phyloP scores from a whole-genome alignment of 2,113 vertebrate species.

The Pandion haliaetus region DNA sequence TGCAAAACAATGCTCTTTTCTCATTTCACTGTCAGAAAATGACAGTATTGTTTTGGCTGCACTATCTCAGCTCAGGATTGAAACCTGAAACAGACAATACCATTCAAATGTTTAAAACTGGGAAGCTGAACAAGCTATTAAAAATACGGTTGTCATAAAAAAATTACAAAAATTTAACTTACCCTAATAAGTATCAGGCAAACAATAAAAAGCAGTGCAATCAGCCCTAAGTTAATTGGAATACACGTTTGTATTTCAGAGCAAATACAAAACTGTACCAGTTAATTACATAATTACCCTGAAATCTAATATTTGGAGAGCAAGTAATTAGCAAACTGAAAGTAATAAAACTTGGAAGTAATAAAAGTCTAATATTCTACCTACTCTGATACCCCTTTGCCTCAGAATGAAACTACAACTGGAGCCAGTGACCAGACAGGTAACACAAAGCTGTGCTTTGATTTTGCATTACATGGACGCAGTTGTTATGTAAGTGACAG shows the following conservation, averaged over 20 bases:
- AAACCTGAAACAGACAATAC: not conserved
- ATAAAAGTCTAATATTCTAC: not conserved
- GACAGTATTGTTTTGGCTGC: not conserved
- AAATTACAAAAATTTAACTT: not conserved
- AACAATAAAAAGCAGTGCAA: not conserved
- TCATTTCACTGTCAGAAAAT: not conserved
- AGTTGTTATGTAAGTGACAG: not conserved
- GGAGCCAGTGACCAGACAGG: not conserved
- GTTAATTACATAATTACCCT: not conserved
- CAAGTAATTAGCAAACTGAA: not conserved
- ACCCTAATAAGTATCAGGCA: not conserved
- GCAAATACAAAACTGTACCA: not conserved
- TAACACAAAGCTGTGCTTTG: not conserved
- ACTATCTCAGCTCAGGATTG: not conserved
- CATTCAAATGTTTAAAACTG: not conserved
- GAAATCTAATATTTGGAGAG: conserved; percentile 1
- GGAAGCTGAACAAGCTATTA: not conserved
- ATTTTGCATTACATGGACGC: not conserved
- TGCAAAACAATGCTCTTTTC: not conserved
- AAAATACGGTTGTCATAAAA: not conserved
- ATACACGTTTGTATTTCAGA: not conserved
- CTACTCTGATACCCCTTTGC: not conserved
- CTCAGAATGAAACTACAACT: not conserved
- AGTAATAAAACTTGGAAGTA: not conserved
- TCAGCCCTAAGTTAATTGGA: not conserved